phyloP scores from a whole-genome alignment of 2,113 vertebrate species.

The Asarcornis scutulata region DNA sequence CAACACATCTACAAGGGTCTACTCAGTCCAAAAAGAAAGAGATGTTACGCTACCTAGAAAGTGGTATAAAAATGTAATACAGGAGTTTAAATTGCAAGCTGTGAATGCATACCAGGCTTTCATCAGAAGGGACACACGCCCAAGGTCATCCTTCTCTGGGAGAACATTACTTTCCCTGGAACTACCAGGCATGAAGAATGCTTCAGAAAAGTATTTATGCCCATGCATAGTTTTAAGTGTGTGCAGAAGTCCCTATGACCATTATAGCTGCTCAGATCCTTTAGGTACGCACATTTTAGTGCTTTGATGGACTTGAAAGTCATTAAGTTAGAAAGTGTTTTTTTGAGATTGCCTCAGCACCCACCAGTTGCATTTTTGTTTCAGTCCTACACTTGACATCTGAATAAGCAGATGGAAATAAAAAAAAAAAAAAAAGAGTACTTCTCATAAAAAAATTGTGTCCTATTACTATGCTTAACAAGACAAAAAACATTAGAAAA shows the following conservation, averaged over 20 bases:
- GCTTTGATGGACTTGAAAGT: not conserved
- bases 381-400: not conserved
- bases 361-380: not conserved
- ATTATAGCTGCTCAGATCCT: not conserved
- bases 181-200: not conserved
- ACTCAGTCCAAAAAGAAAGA: not conserved
- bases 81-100: not conserved
- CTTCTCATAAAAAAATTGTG: not conserved
- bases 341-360: not conserved
- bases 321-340: not conserved
- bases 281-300: not conserved
- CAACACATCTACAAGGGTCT: not conserved
- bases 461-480: not conserved
- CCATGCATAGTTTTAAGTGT: not conserved
- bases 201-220: not conserved
- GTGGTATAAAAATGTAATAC: not conserved
- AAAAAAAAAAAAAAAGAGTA: not conserved
- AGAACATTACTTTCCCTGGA: not conserved
- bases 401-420: constrained; percentile 11
- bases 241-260: not conserved
- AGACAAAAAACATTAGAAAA: not conserved
- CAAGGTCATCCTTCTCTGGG: not conserved
- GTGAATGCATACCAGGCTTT: not conserved
- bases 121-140: not conserved
- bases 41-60: not conserved